Conservation (phyloP, 2,113 vertebrate genomes). For the Perccottus glenii region DNA sequence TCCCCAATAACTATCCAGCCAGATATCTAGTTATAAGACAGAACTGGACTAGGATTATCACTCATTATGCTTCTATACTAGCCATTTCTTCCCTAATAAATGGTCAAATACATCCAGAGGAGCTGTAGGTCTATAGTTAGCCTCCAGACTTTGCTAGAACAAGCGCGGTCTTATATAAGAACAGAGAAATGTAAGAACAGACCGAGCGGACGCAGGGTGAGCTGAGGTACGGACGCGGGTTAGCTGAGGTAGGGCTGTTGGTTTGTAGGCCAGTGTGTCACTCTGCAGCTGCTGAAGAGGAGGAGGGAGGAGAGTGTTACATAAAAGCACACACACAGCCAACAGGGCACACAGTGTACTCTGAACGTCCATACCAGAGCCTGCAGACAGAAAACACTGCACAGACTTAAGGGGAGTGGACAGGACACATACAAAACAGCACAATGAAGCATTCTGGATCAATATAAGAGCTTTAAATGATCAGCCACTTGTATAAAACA, state of each 20-base stretch:
- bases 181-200: not conserved
- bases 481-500: too few relatives aligned
- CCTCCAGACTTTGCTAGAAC: not conserved
- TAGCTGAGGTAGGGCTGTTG: not conserved
- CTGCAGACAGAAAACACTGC: not conserved
- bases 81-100: too few relatives aligned
- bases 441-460: not conserved
- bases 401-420: not conserved
- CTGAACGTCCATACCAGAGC: not conserved
- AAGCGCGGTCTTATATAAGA: not conserved
- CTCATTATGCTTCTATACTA: too few relatives aligned
- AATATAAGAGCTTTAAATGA: not conserved
- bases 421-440: not conserved
- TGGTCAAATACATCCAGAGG: too few relatives aligned
- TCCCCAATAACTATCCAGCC: too few relatives aligned
- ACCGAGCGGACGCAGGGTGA: not conserved
- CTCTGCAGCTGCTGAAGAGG: slow-evolving; percentile 2
- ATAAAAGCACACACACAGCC: not conserved
- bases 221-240: slow-evolving; percentile 1
- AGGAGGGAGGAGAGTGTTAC: not conserved
- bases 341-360: slow-evolving; percentile 8
- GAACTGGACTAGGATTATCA: too few relatives aligned
- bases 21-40: too few relatives aligned
- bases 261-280: slow-evolving; percentile 10
- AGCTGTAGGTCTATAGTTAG: too few relatives aligned